Conservation (phyloP, 2,888 invertebrate species). For the Sympetrum striolatum region DNA sequence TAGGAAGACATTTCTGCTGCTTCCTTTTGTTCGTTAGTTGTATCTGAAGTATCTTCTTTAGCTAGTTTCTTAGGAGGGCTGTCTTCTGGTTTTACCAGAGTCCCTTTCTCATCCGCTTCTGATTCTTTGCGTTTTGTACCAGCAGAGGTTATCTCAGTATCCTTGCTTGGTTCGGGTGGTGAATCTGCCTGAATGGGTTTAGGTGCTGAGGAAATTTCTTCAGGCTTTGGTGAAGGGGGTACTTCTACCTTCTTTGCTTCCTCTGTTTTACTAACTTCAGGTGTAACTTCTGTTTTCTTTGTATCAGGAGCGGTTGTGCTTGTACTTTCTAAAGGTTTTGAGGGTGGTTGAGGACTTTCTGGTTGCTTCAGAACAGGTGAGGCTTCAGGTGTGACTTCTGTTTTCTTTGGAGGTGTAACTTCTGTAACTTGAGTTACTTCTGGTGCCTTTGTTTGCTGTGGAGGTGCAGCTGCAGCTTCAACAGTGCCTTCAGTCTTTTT, state of each 20-base stretch:
- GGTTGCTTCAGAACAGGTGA: conserved; percentile 49
- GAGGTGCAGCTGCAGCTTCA: conserved; percentile 46
- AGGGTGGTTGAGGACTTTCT: conserved; percentile 50
- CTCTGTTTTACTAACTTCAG: background rate
- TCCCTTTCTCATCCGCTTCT: background rate
- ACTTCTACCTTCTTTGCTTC: background rate
- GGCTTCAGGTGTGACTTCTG: conserved; percentile 46
- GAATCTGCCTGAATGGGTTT: conserved; percentile 2
- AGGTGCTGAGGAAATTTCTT: background rate
- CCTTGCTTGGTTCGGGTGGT: conserved; percentile 23
- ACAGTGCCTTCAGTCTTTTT: background rate
- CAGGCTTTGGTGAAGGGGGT: background rate
- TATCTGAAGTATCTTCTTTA: conserved; percentile 50
- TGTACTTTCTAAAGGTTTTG: background rate
- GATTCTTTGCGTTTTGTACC: conserved; percentile 8
- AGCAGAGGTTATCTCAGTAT: background rate
- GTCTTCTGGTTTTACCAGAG: background rate
- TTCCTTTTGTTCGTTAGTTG: background rate
- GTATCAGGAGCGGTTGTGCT: background rate
- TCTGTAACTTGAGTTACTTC: conserved; percentile 46
- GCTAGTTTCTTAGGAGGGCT: conserved; percentile 48
- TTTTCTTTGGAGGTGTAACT: conserved; percentile 48
- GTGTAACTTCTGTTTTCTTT: background rate
- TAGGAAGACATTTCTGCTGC: background rate
- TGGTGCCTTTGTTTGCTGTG: conserved; percentile 3